phyloP scores from a whole-genome alignment of 2,113 vertebrate genomes.

The Phrynocephalus versicolor region DNA sequence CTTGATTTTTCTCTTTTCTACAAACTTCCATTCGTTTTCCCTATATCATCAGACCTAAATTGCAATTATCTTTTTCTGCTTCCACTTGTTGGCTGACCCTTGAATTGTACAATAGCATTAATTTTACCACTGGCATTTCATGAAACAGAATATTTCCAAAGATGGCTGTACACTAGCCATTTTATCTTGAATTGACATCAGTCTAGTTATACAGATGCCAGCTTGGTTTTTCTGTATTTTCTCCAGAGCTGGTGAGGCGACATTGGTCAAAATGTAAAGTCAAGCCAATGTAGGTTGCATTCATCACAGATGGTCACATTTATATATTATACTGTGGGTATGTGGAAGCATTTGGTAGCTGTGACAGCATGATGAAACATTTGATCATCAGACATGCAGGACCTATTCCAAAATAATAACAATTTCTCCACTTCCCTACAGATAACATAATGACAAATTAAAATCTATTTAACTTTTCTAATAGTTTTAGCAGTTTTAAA shows the following conservation, averaged over 20 bases:
- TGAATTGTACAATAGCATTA: constrained; percentile 30
- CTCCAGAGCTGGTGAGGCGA: no score
- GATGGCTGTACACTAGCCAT: background rate
- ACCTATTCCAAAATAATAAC: background rate
- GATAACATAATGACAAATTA: background rate
- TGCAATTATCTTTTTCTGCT: background rate
- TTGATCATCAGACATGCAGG: no score
- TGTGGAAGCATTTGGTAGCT: background rate
- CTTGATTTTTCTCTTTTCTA: background rate
- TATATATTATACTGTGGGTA: background rate
- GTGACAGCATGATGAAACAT: background rate
- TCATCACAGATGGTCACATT: background rate
- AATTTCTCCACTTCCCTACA: background rate
- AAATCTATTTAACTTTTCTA: background rate
- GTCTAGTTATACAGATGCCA: background rate
- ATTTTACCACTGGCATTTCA: constrained; percentile 42
- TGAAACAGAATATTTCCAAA: constrained; percentile 24
- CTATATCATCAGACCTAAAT: background rate
- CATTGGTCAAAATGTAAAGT: background rate
- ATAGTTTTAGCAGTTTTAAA: background rate
- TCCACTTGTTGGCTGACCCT: constrained; percentile 20
- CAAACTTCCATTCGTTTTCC: background rate
- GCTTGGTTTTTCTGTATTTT: no score
- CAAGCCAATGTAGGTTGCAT: background rate
- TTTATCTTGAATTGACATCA: background rate